Percentiles rank a stretch among this genome's conserved stretches.
Evolutionary conservation across 2,113 vertebrate species (phyloP).

Genomic region (Laticauda laticaudata): DNA sequence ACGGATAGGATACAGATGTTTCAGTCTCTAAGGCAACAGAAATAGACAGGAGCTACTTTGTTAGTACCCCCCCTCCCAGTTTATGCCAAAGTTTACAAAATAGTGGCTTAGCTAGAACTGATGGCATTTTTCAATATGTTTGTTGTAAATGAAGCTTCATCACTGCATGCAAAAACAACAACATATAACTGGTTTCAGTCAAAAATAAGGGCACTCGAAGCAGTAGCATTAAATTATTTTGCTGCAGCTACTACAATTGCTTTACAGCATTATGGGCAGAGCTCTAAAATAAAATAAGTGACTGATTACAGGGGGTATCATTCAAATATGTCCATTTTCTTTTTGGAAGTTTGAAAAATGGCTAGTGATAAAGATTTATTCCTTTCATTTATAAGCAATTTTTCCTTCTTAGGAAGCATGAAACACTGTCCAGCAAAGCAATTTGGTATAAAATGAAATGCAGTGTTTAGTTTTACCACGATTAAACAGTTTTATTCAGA

Average conservation of each 20-base stretch:
- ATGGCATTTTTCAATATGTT: not conserved
- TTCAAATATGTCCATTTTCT: not conserved
- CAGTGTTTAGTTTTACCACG: not conserved
- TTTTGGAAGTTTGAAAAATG: not conserved
- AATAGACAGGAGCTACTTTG: slow-evolving; percentile 63
- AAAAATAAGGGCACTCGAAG: slow-evolving; percentile 30
- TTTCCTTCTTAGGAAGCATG: not conserved
- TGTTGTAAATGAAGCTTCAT: slow-evolving; percentile 12
- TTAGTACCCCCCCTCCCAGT: slow-evolving; percentile 39
- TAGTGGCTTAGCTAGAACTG: not conserved
- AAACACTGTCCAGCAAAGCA: not conserved
- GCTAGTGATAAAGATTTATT: not conserved
- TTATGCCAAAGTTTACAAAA: slow-evolving; percentile 52
- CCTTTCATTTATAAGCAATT: not conserved
- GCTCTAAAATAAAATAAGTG: accelerated
- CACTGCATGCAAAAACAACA: slow-evolving; percentile 7
- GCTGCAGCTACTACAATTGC: not conserved
- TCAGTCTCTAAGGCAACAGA: slow-evolving; percentile 72
- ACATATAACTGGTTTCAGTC: not conserved
- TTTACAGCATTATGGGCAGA: slow-evolving; percentile 2
- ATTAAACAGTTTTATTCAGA: not conserved
- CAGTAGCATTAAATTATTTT: not conserved
- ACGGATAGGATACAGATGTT: slow-evolving; percentile 71
- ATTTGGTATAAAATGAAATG: not conserved
- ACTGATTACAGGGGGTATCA: not conserved